A percentile compares a stretch with the other conserved stretches of the same genome.
phyloP scores from a whole-genome alignment of 2,113 vertebrate species.

The Oncorhynchus gorbuscha region DNA sequence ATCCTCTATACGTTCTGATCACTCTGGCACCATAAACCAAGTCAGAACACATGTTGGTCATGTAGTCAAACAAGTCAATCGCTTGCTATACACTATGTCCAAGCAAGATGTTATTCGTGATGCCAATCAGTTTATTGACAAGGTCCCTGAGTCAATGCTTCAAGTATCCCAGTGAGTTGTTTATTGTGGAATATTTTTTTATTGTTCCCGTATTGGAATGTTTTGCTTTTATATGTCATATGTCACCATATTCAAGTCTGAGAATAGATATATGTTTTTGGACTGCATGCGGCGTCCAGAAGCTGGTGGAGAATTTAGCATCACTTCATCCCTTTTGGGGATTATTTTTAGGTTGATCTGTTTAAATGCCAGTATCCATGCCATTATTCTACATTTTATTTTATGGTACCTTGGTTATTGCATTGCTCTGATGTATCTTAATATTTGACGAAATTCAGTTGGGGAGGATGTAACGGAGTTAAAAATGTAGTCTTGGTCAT shows the following conservation, averaged over 20 bases:
- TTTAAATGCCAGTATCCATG: neutral
- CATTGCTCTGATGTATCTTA: neutral
- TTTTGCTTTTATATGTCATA: neutral
- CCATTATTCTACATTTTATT: neutral
- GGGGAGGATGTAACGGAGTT: constrained; percentile 18
- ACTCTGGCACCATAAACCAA: neutral
- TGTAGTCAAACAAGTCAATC: constrained; percentile 19
- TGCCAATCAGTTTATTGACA: neutral
- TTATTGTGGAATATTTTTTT: neutral
- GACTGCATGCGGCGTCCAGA: constrained; percentile 1
- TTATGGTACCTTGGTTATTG: neutral
- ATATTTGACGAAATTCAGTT: constrained; percentile 4
- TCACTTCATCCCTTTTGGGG: constrained; percentile 11
- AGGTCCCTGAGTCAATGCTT: constrained; percentile 11
- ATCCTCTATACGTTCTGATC: neutral
- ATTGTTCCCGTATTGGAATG: neutral
- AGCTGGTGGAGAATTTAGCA: neutral
- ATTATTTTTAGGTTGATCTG: constrained; percentile 9
- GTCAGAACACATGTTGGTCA: constrained; percentile 3
- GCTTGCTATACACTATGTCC: constrained; percentile 8
- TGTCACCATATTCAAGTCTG: neutral
- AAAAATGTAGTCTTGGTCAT: constrained; percentile 4
- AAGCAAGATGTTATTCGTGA: neutral
- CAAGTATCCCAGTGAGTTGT: neutral
- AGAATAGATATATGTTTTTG: neutral